Conservation (phyloP, 2,888 invertebrate species). For the Mongoloraphidia duomilia region DNA sequence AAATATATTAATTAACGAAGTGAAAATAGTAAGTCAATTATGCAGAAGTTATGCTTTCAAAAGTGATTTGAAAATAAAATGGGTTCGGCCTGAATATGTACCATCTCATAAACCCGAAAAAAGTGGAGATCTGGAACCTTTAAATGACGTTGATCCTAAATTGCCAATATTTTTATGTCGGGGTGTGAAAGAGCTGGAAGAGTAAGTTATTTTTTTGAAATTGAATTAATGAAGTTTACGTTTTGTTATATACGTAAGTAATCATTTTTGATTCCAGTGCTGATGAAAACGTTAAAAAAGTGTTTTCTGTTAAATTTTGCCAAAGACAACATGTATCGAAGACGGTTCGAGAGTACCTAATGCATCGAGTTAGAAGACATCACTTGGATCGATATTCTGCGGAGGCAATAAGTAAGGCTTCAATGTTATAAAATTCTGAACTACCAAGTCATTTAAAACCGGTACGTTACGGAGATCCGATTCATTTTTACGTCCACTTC, state of each 20-base stretch:
- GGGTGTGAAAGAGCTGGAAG: constrained; percentile 52
- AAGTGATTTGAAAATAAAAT: constrained; percentile 59
- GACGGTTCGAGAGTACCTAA: constrained; percentile 36
- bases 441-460: too few species aligned
- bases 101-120: constrained; percentile 47
- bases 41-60: constrained; percentile 40
- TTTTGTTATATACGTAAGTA: background rate
- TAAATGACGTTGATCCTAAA: constrained; percentile 38
- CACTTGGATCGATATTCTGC: constrained; percentile 50
- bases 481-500: background rate
- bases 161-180: constrained; percentile 37
- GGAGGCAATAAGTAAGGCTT: constrained; percentile 51
- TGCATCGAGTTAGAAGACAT: constrained; percentile 52
- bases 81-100: constrained; percentile 58
- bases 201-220: constrained; percentile 32
- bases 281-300: constrained; percentile 49
- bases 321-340: constrained; percentile 37
- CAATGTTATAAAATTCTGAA: too few species aligned
- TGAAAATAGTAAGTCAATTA: background rate
- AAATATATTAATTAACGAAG: too few species aligned
- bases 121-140: constrained; percentile 52
- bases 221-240: constrained; percentile 3
- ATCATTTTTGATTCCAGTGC: constrained; percentile 39
- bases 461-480: background rate
- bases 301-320: constrained; percentile 57